Percentiles rank a stretch among this genome's conserved stretches.
phyloP scores from a whole-genome alignment of 1,140 invertebrate genomes.

The Panulirus ornatus region DNA sequence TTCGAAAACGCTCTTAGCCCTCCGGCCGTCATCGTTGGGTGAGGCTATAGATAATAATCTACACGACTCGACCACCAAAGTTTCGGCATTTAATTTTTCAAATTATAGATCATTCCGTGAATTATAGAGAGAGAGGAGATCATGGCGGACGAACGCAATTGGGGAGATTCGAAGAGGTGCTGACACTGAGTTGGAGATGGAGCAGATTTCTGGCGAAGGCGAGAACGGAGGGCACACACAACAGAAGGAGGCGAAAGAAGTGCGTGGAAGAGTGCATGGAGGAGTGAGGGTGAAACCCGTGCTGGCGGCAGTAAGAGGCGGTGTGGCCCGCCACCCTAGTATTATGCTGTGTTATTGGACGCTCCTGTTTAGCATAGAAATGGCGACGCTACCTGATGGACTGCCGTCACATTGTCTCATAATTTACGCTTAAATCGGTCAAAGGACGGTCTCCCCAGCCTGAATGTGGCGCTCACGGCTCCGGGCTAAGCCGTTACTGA shows the following conservation, averaged over 20 bases:
- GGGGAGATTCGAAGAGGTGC: too few relatives aligned
- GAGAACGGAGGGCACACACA: too few relatives aligned
- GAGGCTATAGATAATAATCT: too few relatives aligned
- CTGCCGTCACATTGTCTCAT: slow-evolving; percentile 74
- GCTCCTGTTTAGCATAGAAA: slow-evolving; percentile 73
- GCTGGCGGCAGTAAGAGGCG: slow-evolving; percentile 62
- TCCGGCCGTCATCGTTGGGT: too few relatives aligned
- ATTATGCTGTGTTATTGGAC: slow-evolving; percentile 74
- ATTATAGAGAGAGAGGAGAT: slow-evolving; percentile 15
- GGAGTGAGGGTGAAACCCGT: slow-evolving; percentile 46
- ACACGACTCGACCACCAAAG: too few relatives aligned
- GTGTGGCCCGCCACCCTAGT: slow-evolving; percentile 46
- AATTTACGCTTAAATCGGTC: slow-evolving; percentile 74
- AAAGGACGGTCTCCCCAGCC: slow-evolving; percentile 65
- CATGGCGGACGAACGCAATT: too few relatives aligned
- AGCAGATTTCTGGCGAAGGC: too few relatives aligned
- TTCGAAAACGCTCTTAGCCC: too few relatives aligned
- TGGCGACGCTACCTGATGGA: slow-evolving; percentile 71
- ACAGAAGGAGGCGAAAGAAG: slow-evolving; percentile 12
- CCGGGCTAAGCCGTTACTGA: slow-evolving; percentile 66
- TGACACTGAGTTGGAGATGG: too few relatives aligned
- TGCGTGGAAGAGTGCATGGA: slow-evolving; percentile 26
- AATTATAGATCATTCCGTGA: too few relatives aligned
- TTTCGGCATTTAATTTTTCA: too few relatives aligned
- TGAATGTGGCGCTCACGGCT: slow-evolving; percentile 66